Conservation (phyloP, 2,113 vertebrate species). For the Agelaius phoeniceus region DNA sequence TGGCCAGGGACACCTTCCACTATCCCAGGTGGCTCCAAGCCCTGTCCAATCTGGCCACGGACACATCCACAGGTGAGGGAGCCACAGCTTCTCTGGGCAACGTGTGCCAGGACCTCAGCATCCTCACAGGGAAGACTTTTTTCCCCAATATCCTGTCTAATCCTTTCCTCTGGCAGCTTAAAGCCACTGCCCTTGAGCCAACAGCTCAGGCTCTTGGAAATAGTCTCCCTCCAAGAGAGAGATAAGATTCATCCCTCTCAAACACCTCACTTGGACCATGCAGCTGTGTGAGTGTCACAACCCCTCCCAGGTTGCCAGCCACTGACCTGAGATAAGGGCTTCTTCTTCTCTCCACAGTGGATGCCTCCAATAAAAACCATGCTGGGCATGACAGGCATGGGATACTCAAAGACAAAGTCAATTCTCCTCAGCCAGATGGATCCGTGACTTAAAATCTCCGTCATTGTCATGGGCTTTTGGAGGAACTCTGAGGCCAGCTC, state of each 20-base stretch:
- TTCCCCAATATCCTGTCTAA: neutral
- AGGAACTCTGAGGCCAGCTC: conserved; percentile 76
- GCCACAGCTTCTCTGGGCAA: neutral
- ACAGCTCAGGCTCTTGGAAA: neutral
- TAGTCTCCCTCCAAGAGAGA: neutral
- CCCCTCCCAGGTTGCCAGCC: conserved; percentile 26
- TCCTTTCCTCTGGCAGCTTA: neutral
- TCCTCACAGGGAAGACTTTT: too few relatives aligned
- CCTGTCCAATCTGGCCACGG: rapidly evolving
- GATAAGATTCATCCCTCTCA: neutral
- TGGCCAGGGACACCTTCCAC: neutral
- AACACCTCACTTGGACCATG: too few relatives aligned
- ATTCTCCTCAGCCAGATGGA: conserved; percentile 81
- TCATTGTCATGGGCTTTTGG: conserved; percentile 67
- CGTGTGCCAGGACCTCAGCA: too few relatives aligned
- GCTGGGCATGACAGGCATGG: conserved; percentile 83
- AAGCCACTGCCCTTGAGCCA: neutral
- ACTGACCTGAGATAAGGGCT: conserved; percentile 58
- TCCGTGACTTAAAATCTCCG: conserved; percentile 72
- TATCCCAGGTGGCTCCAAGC: neutral
- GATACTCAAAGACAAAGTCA: conserved; percentile 83
- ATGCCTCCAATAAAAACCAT: conserved; percentile 81
- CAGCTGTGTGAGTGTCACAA: neutral
- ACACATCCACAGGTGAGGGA: neutral
- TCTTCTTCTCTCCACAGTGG: conserved; percentile 50